Evolutionary conservation across 2,113 vertebrate genomes (phyloP), one percentile per base, ranked within the genome.

Genomic region (Colius striatus): DNA sequence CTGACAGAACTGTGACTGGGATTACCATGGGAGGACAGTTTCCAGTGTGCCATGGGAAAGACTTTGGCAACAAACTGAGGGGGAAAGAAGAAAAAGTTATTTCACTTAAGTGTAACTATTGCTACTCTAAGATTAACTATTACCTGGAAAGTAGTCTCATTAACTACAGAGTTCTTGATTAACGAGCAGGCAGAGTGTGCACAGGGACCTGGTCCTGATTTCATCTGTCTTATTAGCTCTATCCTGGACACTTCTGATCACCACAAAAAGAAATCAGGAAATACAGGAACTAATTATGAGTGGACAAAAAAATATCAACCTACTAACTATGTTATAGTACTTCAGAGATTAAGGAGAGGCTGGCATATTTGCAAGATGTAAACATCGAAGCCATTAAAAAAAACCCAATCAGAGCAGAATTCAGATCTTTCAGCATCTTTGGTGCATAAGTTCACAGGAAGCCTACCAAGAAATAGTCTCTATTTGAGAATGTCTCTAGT

Each of bases 141-240:
- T 89, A 96, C 96, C 90, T 92, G 88, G 92, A 94, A 92, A 91
- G 92, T 95, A 98, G 96, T 85, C 86, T 97, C 97, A 98, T 98
- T 98, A 97, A 96, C 88, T 90, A 90, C 86, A 94, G 79, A 93
- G 82, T 77, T 96, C 97, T 97, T 97, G 93, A 98, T 98, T 98
- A 96, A 96, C 87, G 92, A 95, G 96, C 92, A 96, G 95, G 97
- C 92, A 70, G 62, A 80, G 22, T 25, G 84, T 32, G 17, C 61
- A 96, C 13, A 96, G 91, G 96, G 97, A 97, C 97, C 41, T 55
- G 60, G 93, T 93, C 76, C 72, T 53, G 10, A 80, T 92, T 93
- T 90, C 78, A 93, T 82, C 10, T 47, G 80, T 89, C 80, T 72
- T 48, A 67, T 87, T 95, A 89, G 81, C 84, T 97, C 88, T 95